Conservation (phyloP, 1,140 invertebrate genomes). For the Caerostris darwini region DNA sequence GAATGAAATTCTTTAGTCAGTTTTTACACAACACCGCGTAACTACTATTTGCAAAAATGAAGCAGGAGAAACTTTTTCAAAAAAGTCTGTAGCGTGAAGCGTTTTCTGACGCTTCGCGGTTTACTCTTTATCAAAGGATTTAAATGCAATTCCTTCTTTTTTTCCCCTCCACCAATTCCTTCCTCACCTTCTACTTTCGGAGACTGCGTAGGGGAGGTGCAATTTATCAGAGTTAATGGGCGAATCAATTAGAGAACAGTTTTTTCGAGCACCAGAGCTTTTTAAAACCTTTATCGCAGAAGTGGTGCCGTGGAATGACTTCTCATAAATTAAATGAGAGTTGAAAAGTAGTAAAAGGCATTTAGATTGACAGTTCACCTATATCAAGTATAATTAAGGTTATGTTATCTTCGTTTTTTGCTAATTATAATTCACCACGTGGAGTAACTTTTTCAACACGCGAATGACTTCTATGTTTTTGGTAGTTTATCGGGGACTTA, state of each 20-base stretch:
- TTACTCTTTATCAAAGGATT: slow-evolving; percentile 43
- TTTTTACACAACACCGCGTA: not conserved
- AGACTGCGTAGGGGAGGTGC: not conserved
- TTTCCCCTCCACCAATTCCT: not conserved
- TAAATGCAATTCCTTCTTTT: slow-evolving; percentile 55
- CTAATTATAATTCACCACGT: slow-evolving; percentile 31
- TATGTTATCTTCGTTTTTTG: slow-evolving; percentile 30
- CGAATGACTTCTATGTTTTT: not conserved
- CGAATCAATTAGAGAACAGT: slow-evolving; percentile 40
- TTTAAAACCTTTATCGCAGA: slow-evolving; percentile 48
- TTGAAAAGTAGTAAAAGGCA: slow-evolving; percentile 10
- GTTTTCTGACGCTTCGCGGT: not conserved
- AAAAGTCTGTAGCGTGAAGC: not conserved
- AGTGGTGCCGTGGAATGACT: slow-evolving; percentile 49
- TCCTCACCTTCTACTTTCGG: not conserved
- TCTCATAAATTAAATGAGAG: slow-evolving; percentile 58
- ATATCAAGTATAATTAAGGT: slow-evolving; percentile 47
- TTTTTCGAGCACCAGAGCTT: not conserved
- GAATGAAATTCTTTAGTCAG: not conserved
- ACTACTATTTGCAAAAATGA: slow-evolving; percentile 26
- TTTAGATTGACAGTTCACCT: slow-evolving; percentile 52
- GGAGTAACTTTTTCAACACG: not conserved
- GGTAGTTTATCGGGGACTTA: not conserved
- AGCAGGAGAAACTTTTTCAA: not conserved
- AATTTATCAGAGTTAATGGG: slow-evolving; percentile 61